Evolutionary conservation across 1,140 invertebrate genomes (phyloP).

Genomic region (Ylistrum balloti): DNA sequence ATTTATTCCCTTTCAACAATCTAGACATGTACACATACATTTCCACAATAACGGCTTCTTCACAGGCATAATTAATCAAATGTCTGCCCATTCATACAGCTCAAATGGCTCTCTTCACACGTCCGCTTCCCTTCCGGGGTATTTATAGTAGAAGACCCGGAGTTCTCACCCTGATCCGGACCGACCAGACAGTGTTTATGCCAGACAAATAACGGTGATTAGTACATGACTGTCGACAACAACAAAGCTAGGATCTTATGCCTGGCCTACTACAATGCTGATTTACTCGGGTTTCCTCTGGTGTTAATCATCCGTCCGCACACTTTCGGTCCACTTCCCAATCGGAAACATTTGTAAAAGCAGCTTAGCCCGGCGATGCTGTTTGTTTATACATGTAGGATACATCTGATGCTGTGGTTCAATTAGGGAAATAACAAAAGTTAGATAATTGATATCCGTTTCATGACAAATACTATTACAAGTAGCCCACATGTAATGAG

Average conservation of each 20-base stretch:
- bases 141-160: constrained; percentile 9
- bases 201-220: neutral
- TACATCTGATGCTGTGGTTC: no score
- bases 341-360: neutral
- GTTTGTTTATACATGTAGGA: neutral
- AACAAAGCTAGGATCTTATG: neutral
- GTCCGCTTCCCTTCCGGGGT: neutral
- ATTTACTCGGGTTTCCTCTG: neutral
- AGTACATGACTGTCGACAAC: constrained; percentile 16
- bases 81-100: neutral
- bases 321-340: neutral
- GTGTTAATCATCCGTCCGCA: neutral
- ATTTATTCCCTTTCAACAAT: neutral
- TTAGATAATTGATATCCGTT: no score
- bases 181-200: constrained; percentile 4
- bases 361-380: neutral
- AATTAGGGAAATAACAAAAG: no score
- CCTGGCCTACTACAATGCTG: neutral
- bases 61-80: neutral
- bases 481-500: no score
- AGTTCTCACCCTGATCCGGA: constrained; percentile 8
- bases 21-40: neutral
- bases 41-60: neutral
- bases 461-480: no score
- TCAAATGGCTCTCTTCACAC: neutral